Conservation (phyloP, 2,888 invertebrate species). For the Plebejus argus region DNA sequence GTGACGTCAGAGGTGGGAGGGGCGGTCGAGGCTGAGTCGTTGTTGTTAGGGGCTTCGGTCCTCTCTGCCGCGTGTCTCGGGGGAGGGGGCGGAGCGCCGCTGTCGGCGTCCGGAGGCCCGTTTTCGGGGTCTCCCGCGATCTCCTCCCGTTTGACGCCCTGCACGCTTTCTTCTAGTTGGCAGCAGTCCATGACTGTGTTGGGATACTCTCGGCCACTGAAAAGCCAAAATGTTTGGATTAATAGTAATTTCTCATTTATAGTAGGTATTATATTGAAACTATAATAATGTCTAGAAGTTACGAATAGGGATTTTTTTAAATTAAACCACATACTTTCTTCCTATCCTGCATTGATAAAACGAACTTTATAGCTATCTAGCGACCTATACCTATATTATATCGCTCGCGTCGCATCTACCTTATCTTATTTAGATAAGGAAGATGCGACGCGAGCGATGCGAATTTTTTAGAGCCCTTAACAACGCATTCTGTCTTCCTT, state of each 20-base stretch:
- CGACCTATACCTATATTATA: no score
- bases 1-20: conserved; percentile 72
- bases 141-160: conserved; percentile 92
- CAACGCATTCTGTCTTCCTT: no score
- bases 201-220: conserved; percentile 92
- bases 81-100: conserved; percentile 67
- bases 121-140: conserved; percentile 91
- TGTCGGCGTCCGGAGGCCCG: conserved; percentile 93
- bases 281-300: background rate
- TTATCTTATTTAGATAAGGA: no score
- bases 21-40: conserved; percentile 67
- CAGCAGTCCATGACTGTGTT: conserved; percentile 97
- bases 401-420: no score
- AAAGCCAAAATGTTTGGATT: conserved; percentile 47
- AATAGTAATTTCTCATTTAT: conserved; percentile 29
- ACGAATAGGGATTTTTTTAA: no score
- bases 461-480: no score
- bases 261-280: background rate
- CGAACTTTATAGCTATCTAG: no score
- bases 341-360: no score
- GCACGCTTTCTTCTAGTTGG: conserved; percentile 91
- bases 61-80: conserved; percentile 66
- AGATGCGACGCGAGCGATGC: no score
- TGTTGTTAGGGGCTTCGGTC: conserved; percentile 65
- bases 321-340: no score